Base-by-base conservation (phyloP, 2,113 vertebrate genomes). In the Scartelaos histophorus region DNA sequence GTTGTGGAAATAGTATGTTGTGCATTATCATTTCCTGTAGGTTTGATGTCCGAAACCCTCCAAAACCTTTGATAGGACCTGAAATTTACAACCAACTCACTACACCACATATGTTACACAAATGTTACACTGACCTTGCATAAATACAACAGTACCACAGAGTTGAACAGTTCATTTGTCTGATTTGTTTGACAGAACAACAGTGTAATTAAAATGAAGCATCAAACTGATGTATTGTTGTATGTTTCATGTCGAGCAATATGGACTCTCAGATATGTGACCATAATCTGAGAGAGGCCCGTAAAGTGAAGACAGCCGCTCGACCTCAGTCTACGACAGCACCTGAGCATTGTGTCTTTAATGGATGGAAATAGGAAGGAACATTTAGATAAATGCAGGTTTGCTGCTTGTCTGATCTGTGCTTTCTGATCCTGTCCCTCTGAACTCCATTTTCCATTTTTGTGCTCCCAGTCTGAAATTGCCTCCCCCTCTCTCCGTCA, bases 141-240 rank as follows among this genome's bases (percentile, higher is more conserved):
- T 47, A 35, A 57, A 69, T 70, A 45, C 72, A 49, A 60, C n/a
- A 16, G 47, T 13, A 24, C 47, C 65, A n/a, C 10, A 5, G 35
- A 73, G 67, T 71, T 67, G 74, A 64, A 75, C 75, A 61, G 29
- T 64, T 61, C n/a, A 69, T 87, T 61, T 73, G 22, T 70, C 67
- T 7, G 64, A 24, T 13, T 54, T 35, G 45, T 22, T 67, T 56
- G 21, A 46, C 58, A 7, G 67, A 67, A 58, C 34, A n/a, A 13
- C 46, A 13, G 15, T 13, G 25, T 16, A 25, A 61, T 1, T 11
- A 61, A 57, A 71, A 66, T 24, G 49, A 67, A 45, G 54, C 71
- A 45, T 29, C 70, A 67, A 66, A 25, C 35, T 2, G 9, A 5
- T 60, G 70, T 60, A 70, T 66, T 24, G 70, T 72, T 7, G 4